A percentile compares a stretch with the other conserved stretches of the same genome.
These are phyloP conservation scores for Urocitellus parryii DNA, from an alignment of 2,113 vertebrate genomes.

Conservation along the genomic window DNA sequence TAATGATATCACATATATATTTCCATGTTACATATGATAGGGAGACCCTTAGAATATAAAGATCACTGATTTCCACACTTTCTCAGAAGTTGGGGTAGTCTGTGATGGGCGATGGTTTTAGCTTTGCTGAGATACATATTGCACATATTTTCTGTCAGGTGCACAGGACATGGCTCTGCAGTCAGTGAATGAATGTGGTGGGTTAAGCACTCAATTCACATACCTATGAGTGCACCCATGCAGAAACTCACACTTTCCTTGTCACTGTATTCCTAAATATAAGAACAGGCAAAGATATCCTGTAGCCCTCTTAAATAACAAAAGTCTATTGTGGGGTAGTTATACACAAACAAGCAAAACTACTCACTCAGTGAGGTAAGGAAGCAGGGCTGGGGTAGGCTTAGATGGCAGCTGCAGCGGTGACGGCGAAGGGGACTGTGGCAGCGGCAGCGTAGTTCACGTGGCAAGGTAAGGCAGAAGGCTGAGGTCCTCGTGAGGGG, in stretches of 20 bases:
- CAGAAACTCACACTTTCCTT: background rate
- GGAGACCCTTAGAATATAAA: background rate
- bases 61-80: slow-evolving; percentile 13
- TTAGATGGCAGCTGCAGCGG: no score
- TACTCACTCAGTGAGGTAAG: background rate
- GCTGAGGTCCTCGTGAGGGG: no score
- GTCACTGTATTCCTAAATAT: background rate
- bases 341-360: slow-evolving; percentile 5
- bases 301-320: background rate
- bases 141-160: background rate
- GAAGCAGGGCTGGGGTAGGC: no score
- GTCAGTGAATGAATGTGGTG: background rate
- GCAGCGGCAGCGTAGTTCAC: no score
- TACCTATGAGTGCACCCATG: background rate
- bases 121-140: slow-evolving; percentile 12
- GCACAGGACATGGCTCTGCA: background rate
- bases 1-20: slow-evolving; percentile 38
- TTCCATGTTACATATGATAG: background rate
- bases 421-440: no score
- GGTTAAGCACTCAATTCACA: background rate
- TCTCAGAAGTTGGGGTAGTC: background rate
- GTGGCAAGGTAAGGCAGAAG: no score
- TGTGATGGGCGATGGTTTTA: background rate
- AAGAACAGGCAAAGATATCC: slow-evolving; percentile 22
- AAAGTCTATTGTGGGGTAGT: background rate